Percentiles rank a stretch among this genome's conserved stretches.
Evolutionary conservation across 2,888 invertebrate genomes (phyloP).

Genomic region (Vanessa cardui): DNA sequence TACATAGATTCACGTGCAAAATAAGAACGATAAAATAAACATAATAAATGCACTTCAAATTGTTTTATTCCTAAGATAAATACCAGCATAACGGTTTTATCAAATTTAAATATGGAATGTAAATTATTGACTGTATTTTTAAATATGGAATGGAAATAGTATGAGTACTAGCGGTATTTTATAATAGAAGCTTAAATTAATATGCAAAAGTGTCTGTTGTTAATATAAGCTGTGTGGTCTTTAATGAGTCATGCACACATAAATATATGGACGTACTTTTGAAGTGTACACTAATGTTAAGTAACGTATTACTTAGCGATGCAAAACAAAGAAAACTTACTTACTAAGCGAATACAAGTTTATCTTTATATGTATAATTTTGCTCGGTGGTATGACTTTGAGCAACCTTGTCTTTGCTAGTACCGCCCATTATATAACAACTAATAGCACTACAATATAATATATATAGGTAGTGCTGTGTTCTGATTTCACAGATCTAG

Average conservation of each 20-base stretch:
- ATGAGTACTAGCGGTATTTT: neutral
- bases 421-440: too few species aligned
- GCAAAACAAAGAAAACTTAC: slow-evolving; percentile 43
- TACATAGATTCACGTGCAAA: too few species aligned
- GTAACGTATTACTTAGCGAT: slow-evolving; percentile 44
- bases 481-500: too few species aligned
- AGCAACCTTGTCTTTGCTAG: too few species aligned
- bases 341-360: slow-evolving; percentile 30
- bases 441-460: too few species aligned
- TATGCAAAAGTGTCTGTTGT: neutral
- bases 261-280: slow-evolving; percentile 44
- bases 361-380: too few species aligned
- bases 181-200: neutral
- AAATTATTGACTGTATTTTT: too few species aligned
- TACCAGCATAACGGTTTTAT: neutral
- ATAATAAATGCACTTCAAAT: too few species aligned
- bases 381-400: too few species aligned
- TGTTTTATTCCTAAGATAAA: too few species aligned
- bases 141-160: neutral
- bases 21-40: too few species aligned
- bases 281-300: slow-evolving; percentile 44
- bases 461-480: too few species aligned
- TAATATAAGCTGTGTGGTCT: slow-evolving; percentile 12
- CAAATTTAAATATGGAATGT: neutral
- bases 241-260: slow-evolving; percentile 45